Percentiles rank a stretch among this genome's conserved stretches.
Conservation (phyloP, 2,797 vertebrate species). For the Ctenosaura bakeri region DNA sequence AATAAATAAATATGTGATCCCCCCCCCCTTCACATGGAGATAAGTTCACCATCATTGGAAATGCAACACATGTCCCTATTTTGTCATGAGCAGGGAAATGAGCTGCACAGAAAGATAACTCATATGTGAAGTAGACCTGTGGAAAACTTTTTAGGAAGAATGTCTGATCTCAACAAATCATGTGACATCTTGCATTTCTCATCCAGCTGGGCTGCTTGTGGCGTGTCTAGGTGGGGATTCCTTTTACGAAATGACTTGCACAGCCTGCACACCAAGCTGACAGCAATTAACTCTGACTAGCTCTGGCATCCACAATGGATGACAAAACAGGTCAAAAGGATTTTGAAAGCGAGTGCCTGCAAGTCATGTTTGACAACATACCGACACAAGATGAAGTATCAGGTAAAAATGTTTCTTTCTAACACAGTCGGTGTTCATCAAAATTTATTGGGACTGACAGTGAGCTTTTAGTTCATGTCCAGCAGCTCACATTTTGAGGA, state of each 20-base stretch:
- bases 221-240: not conserved
- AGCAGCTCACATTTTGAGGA: not conserved
- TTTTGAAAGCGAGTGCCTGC: not conserved
- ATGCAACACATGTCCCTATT: not conserved
- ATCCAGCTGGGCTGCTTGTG: not conserved
- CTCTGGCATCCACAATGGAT: not conserved
- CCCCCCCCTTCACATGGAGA: not conserved
- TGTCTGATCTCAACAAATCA: too few relatives aligned
- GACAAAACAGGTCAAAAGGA: not conserved
- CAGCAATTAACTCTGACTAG: not conserved
- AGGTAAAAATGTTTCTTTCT: not conserved
- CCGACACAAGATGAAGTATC: not conserved
- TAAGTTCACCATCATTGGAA: not conserved
- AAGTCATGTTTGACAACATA: not conserved
- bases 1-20: not conserved
- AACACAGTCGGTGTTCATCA: too few relatives aligned
- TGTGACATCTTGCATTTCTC: not conserved
- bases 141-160: not conserved
- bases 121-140: rapidly evolving
- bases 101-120: not conserved
- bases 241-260: not conserved
- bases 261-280: not conserved
- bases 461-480: not conserved
- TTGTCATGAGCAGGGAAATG: not conserved
- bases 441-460: too few relatives aligned